Conservation (phyloP, 1,140 invertebrate genomes). For the Aphis craccivora region DNA sequence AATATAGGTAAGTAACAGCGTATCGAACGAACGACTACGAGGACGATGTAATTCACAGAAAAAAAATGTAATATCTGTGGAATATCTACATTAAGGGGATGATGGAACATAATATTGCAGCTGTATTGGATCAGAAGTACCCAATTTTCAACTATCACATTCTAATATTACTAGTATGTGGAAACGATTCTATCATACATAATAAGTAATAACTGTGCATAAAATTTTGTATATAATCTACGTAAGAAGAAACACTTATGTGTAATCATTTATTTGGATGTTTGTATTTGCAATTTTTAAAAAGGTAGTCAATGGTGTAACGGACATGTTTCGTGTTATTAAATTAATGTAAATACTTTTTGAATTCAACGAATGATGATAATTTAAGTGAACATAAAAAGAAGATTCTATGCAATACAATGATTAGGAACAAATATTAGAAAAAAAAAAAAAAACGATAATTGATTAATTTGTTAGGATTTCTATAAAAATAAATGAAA, state of each 20-base stretch:
- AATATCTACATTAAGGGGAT: not conserved
- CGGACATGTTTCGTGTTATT: not conserved
- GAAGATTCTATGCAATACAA: not conserved
- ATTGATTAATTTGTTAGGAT: not conserved
- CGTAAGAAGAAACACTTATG: not conserved
- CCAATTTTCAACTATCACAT: conserved; percentile 6
- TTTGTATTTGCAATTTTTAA: not conserved
- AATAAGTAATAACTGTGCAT: not conserved
- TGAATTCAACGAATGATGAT: conserved; percentile 3
- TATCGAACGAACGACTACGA: not conserved
- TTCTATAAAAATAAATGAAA: not conserved
- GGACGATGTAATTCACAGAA: not conserved
- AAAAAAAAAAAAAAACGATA: not conserved
- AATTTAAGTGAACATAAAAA: conserved; percentile 1
- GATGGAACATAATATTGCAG: not conserved
- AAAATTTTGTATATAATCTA: not conserved
- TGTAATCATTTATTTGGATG: not conserved
- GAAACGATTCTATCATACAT: not conserved
- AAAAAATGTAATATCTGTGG: not conserved
- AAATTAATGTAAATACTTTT: not conserved
- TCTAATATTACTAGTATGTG: not conserved
- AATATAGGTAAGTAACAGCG: not conserved
- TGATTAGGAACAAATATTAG: not conserved
- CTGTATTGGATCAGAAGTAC: conserved; percentile 1
- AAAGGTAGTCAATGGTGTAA: not conserved